Evolutionary conservation across 2,888 invertebrate genomes (phyloP), one percentile per base, ranked within the genome.

Genomic region (Cartodere bifasciata): DNA sequence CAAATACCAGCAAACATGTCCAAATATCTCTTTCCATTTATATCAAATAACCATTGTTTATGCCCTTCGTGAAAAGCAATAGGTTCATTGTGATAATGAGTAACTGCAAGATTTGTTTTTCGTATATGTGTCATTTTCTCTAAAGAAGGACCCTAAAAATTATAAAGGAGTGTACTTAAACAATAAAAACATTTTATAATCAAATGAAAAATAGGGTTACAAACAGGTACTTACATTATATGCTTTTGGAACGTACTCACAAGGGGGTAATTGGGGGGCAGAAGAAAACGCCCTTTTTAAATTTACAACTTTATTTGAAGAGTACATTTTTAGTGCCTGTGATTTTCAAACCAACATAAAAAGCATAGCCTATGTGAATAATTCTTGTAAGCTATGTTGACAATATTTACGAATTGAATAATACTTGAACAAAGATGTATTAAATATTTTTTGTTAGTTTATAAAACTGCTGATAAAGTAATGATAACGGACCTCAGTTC

Each of bases 1-100:
- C 92, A 94, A 45, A 98, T 95, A 4, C 97, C 97, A 4, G 80
- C 95, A 54, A 92, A 90, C 66, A 97, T 75, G 58, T 98, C 97
- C 41, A 98, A 66, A 58, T 94, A 98, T 46, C 88, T 69, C 40
- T 70, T 75, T 3, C 91, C 91, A 31, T 73, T 68, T 40, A 82
- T 72, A 58, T 95, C 94, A 59, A 75, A 95, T 4, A 95, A 59
- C 82, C 86, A 95, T 59, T 95, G 95, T 75, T 82, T 87, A 50
- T 80, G 70, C 0, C 88, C 94, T 49, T 84, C 82, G 50, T 83
- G 75, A 1, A 97, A 64, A 4, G 91, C 65, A 23, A 97, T 48
- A 0, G 94, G 94, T 38, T 75, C 73, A 52, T 76, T 79, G 62
- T 88, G 95, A 46, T 78, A 75, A 6, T 80, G 72, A 26, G 63